Evolutionary conservation across 2,888 invertebrate species (phyloP), one percentile per base, ranked within the genome.

Genomic region (Drosophila dives): DNA sequence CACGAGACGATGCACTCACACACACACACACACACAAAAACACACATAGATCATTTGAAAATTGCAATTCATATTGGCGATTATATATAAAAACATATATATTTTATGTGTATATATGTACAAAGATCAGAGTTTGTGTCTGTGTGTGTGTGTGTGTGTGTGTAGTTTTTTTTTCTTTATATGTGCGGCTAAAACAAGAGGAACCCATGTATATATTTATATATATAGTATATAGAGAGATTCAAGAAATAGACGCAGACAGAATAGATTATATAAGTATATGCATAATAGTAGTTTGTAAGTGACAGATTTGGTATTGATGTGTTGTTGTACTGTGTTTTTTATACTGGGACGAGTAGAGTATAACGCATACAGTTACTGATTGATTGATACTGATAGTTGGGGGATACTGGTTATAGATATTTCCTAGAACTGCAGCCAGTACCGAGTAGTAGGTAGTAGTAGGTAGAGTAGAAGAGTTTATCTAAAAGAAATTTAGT

Each of bases 401-500:
- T 66, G 80, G 56, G 63, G 56, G 64, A 65, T 66, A 63, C 68
- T 73, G 73, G 68, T 72, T 72, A 56, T 56, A 74, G 60, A 68
- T 56, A 72, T 54, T 50, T 63, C 77, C 81, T 81, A 81, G 78
- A 72, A 75, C 79, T 76, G 82, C 81, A 79, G 86, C 81, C 86
- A 75, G 80, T 85, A 80, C 77, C 74, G 67, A 75, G 89, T 87
- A 75, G 85, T 81, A 78, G 78, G 76, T 84, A 78, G 80, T 80
- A 81, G 82, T 74, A 80, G 86, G 78, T 83, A 80, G 80, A 79
- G 87, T 77, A 85, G 85, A 83, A 73, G 81, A 86, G 86, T 81
- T 81, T 81, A 91, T 92, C 91, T 91, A 91, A 91, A 91, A 91
- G 91, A 92, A 91, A 91, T 91, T 92, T 91, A 90, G 91, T 92